Evolutionary conservation across 2,113 vertebrate genomes (phyloP).

Genomic region (Girardinichthys multiradiatus): DNA sequence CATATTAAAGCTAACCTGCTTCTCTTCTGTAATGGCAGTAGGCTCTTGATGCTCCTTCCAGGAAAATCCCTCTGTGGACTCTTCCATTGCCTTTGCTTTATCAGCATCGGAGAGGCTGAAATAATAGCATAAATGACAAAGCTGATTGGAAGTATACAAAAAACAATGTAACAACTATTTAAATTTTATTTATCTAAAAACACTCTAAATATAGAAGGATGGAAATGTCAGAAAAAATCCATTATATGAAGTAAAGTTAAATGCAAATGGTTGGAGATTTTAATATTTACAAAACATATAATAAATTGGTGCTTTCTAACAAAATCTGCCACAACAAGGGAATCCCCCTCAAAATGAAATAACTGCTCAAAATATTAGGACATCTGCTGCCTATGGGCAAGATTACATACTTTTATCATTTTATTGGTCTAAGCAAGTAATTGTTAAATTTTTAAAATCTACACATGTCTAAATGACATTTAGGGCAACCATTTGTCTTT

Average conservation of each 20-base stretch:
- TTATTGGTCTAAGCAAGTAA: no score
- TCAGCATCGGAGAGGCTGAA: conserved; percentile 36
- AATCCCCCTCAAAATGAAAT: no score
- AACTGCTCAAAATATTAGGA: no score
- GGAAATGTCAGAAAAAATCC: background rate
- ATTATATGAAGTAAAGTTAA: background rate
- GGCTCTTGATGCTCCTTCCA: conserved; percentile 3
- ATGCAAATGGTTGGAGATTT: background rate
- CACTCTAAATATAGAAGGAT: background rate
- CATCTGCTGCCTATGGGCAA: no score
- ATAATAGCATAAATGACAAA: background rate
- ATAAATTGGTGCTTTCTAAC: no score
- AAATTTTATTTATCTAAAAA: background rate
- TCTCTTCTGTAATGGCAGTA: conserved; percentile 27
- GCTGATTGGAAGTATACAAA: background rate
- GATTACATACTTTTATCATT: no score
- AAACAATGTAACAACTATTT: background rate
- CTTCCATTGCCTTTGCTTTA: conserved; percentile 26
- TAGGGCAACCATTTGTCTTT: no score
- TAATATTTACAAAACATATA: no score
- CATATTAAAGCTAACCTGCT: conserved; percentile 34
- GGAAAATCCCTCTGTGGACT: conserved; percentile 26
- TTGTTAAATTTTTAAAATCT: no score
- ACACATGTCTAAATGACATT: no score
- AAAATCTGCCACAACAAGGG: no score